phyloP scores from a whole-genome alignment of 2,113 vertebrate species.

The Eleginops maclovinus region DNA sequence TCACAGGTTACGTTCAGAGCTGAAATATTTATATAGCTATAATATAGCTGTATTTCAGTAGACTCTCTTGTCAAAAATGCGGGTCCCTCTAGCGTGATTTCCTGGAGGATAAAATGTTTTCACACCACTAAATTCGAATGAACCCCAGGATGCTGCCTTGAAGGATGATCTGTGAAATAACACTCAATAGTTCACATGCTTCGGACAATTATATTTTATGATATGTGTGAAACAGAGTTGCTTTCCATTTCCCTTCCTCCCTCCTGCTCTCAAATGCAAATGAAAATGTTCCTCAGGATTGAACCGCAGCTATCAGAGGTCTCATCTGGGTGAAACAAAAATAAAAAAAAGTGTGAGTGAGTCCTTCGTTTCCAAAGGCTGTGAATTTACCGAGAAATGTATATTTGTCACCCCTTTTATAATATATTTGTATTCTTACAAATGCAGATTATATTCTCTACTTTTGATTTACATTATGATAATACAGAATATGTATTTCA shows the following conservation, averaged over 20 bases:
- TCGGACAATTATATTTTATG: constrained; percentile 23
- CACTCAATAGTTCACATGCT: constrained; percentile 16
- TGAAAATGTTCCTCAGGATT: not conserved
- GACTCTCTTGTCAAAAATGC: too few relatives aligned
- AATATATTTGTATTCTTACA: too few relatives aligned
- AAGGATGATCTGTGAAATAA: constrained; percentile 35
- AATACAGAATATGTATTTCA: not conserved
- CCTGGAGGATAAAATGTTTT: constrained; percentile 38
- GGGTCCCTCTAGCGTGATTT: constrained; percentile 7
- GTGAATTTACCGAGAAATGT: not conserved
- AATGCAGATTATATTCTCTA: not conserved
- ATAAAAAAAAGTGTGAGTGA: constrained; percentile 5
- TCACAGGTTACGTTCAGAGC: constrained; percentile 6
- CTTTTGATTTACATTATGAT: not conserved
- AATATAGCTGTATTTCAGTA: too few relatives aligned
- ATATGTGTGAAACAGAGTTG: constrained; percentile 1
- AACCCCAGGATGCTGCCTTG: not conserved
- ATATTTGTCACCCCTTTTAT: too few relatives aligned
- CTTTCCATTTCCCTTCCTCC: constrained; percentile 14
- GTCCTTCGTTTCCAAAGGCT: not conserved
- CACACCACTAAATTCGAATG: not conserved
- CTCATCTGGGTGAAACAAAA: constrained; percentile 31
- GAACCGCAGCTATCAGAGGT: constrained; percentile 13
- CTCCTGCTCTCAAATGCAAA: not conserved
- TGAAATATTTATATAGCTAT: too few relatives aligned